A percentile compares a stretch with the other conserved stretches of the same genome.
Conservation (phyloP, 2,113 vertebrate species). For the Oostethus manadensis region DNA sequence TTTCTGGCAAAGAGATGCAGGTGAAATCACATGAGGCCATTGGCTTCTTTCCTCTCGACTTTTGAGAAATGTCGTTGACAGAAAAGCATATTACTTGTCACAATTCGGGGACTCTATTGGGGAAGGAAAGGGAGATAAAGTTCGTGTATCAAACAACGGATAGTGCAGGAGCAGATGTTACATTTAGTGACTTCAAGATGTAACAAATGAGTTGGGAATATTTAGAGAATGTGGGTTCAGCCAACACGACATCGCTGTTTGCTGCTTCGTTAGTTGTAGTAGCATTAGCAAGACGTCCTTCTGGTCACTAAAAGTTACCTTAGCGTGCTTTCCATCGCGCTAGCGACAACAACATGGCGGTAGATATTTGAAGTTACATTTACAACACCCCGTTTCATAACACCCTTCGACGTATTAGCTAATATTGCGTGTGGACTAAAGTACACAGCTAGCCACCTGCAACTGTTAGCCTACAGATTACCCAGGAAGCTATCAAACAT, state of each 20-base stretch:
- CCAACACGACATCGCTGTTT: slow-evolving; percentile 17
- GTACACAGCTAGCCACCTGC: slow-evolving; percentile 7
- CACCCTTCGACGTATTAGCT: background rate
- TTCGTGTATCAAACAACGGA: background rate
- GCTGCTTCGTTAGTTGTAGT: slow-evolving; percentile 6
- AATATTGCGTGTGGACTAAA: background rate
- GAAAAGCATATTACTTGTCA: slow-evolving; percentile 86
- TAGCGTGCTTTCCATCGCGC: background rate
- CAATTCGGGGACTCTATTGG: slow-evolving; percentile 75
- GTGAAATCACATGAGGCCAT: slow-evolving; percentile 77
- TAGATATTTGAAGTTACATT: background rate
- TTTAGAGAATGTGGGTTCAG: no score
- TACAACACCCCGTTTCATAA: background rate
- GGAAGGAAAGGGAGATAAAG: slow-evolving; percentile 1
- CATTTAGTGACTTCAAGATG: background rate
- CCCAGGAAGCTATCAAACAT: slow-evolving; percentile 16
- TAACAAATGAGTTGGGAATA: background rate
- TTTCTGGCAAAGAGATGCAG: slow-evolving; percentile 75
- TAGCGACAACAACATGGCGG: background rate
- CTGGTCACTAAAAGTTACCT: background rate
- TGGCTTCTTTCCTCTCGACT: slow-evolving; percentile 63
- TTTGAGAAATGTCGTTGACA: slow-evolving; percentile 70
- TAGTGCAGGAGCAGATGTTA: background rate
- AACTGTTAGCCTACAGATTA: slow-evolving; percentile 34
- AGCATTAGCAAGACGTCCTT: background rate